These are phyloP conservation scores for Symphodus melops DNA, from an alignment of 2,113 vertebrate genomes.

Conservation along the genomic window DNA sequence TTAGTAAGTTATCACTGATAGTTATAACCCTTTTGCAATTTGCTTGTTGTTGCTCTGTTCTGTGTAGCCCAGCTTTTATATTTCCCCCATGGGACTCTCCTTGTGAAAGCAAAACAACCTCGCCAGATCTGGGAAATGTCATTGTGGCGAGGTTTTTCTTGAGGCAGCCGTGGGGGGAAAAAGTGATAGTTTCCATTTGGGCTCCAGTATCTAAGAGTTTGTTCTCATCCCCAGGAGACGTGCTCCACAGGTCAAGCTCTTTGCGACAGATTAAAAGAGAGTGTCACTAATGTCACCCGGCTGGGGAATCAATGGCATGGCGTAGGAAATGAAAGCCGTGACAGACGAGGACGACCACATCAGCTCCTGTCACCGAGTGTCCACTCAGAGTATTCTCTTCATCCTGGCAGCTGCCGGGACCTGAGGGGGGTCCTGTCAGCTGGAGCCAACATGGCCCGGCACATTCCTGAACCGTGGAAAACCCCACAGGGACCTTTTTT, in stretches of 20 bases:
- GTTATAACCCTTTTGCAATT: slow-evolving; percentile 27
- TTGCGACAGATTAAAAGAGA: slow-evolving; percentile 79
- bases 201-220: slow-evolving; percentile 48
- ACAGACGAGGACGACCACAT: slow-evolving; percentile 73
- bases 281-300: slow-evolving; percentile 72
- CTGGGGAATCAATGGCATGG: slow-evolving; percentile 67
- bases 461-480: slow-evolving; percentile 53
- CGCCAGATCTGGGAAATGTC: slow-evolving; percentile 41
- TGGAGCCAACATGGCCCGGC: slow-evolving; percentile 26
- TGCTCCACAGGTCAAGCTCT: slow-evolving; percentile 68
- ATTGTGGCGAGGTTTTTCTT: slow-evolving; percentile 25
- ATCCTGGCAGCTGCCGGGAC: slow-evolving; percentile 65
- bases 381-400: slow-evolving; percentile 52
- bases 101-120: slow-evolving; percentile 53
- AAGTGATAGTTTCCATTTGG: slow-evolving; percentile 62
- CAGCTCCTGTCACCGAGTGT: slow-evolving; percentile 73
- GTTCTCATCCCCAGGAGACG: slow-evolving; percentile 57
- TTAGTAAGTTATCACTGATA: slow-evolving; percentile 35
- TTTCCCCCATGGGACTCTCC: slow-evolving; percentile 11
- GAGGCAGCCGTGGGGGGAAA: slow-evolving; percentile 23
- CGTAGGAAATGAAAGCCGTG: slow-evolving; percentile 78
- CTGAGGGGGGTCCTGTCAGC: slow-evolving; percentile 65
- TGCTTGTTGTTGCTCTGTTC: slow-evolving; percentile 35
- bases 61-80: slow-evolving; percentile 1
- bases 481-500: slow-evolving; percentile 51